These are phyloP conservation scores for Homalodisca vitripennis DNA, from an alignment of 1,140 invertebrate genomes.

Conservation along the genomic window DNA sequence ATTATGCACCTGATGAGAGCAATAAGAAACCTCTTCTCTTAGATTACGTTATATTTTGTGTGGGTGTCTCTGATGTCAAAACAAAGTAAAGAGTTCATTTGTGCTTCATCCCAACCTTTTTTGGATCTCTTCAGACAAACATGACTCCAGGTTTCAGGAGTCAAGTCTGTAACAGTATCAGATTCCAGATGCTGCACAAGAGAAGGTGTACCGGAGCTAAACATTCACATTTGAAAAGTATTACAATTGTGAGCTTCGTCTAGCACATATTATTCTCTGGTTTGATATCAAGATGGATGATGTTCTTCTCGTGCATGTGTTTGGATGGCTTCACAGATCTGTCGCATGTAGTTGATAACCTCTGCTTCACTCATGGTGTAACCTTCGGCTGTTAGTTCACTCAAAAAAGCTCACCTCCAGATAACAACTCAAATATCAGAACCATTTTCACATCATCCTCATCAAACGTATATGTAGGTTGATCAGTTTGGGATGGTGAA, in stretches of 20 bases:
- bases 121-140: no score
- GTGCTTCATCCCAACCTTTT: no score
- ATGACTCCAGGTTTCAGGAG: no score
- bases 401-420: conserved; percentile 97
- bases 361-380: conserved; percentile 99
- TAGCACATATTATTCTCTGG: conserved; percentile 99
- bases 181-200: no score
- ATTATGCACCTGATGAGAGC: no score
- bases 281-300: conserved; percentile 95
- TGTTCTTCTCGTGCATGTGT: conserved; percentile 99
- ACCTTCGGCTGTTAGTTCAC: conserved; percentile 92
- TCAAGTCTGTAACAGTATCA: no score
- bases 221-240: no score
- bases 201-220: no score
- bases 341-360: conserved; percentile 98
- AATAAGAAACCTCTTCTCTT: no score
- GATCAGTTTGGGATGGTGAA: conserved; percentile 96
- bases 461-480: conserved; percentile 98
- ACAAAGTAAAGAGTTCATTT: no score
- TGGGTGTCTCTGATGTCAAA: no score
- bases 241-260: conserved; percentile 87
- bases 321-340: conserved; percentile 97
- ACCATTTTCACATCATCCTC: conserved; percentile 99
- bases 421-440: conserved; percentile 98
- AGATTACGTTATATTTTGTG: no score